Evolutionary conservation across 1,140 invertebrate species (phyloP).

Genomic region (Delia radicum): DNA sequence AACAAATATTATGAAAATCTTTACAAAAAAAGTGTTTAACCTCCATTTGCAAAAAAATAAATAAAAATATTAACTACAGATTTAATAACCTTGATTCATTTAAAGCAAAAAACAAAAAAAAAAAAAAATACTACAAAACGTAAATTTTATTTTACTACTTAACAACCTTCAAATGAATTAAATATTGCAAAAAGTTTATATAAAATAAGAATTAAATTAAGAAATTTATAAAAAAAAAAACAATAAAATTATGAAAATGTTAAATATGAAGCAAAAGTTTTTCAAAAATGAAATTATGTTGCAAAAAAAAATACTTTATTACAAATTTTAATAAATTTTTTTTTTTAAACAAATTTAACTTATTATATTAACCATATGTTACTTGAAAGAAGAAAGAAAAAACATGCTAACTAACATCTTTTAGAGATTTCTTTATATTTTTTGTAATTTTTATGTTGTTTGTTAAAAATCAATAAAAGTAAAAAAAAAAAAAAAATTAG

Average conservation of each 20-base stretch:
- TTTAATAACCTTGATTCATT: slow-evolving; percentile 1
- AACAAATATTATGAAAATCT: not conserved
- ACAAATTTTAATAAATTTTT: too few relatives aligned
- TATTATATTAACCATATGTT: too few relatives aligned
- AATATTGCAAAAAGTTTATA: not conserved
- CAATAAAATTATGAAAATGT: not conserved
- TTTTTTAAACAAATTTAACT: too few relatives aligned
- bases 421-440: not conserved
- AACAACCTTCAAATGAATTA: slow-evolving; percentile 10
- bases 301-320: too few relatives aligned
- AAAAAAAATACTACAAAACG: not conserved
- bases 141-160: slow-evolving; percentile 1
- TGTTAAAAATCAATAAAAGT: slow-evolving; percentile 5
- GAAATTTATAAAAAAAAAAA: not conserved
- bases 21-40: too few relatives aligned
- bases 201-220: not conserved
- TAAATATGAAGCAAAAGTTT: not conserved
- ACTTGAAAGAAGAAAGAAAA: too few relatives aligned
- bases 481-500: not conserved
- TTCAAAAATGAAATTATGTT: not conserved
- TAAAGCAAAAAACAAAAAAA: not conserved
- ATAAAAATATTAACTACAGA: not conserved
- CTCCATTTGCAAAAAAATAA: not conserved
- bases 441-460: slow-evolving; percentile 1
- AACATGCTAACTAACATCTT: not conserved